Evolutionary conservation across 1,140 invertebrate species (phyloP), one percentile per base, ranked within the genome.

Genomic region (Archivesica marissinica): DNA sequence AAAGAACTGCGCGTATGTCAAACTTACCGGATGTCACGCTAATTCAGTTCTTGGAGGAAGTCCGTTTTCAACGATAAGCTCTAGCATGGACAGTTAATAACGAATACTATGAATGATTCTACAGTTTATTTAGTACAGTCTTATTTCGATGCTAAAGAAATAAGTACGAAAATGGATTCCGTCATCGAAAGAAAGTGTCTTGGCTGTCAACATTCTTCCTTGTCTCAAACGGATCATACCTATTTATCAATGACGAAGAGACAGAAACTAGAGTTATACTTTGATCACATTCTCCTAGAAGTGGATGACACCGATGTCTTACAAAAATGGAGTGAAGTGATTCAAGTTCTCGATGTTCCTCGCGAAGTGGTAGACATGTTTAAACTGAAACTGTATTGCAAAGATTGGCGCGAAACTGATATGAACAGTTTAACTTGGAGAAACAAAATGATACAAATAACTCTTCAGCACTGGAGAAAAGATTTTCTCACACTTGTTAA

Each of bases 371-470:
- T 54, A 4, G 23, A 52, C 4, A 25, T 52, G 41, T 75, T n/a
- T n/a, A 75, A 25, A 75, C 25, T 56, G 30, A 76, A 76, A 76
- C 11, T 76, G 25, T 76, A 76, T 76, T 76, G 47, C 38, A 20
- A n/a, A 0, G 74, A 76, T n/a, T 76, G 74, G 47, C 74, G 74
- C 23, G 68, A 72, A 47, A 72, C 68, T 4, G 68, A 72, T 25
- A 72, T 47, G 68, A 76, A 76, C 33, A 33, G 15, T 39, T 13
- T 30, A 17, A 4, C 3, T 9, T 76, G 74, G 52, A 76, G 56
- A 56, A 76, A 6, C 9, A 56, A 56, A 76, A 76, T 76, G 47
- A 76, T 56, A 54, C 1, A 13, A 33, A 76, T 76, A 44, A 74
- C 44, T 74, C 70, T 41, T 9, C 70, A 2, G 70, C 70, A 2